Evolutionary conservation across 2,888 invertebrate species (phyloP).

Genomic region (Venustoraphidia nigricollis): DNA sequence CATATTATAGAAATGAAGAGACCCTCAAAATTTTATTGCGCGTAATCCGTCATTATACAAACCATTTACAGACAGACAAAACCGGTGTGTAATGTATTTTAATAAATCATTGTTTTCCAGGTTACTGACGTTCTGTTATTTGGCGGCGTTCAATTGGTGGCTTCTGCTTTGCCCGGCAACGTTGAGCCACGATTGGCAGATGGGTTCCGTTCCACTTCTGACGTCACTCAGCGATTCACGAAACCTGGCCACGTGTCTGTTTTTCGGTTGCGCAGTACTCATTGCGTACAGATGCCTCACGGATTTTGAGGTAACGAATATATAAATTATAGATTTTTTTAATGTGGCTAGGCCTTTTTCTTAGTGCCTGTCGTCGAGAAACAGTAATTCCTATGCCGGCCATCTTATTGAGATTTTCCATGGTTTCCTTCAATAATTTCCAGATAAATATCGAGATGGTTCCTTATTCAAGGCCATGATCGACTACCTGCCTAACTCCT

Average conservation of each 20-base stretch:
- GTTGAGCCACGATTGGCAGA: conserved; percentile 81
- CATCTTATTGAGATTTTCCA: too few relatives aligned
- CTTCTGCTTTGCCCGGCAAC: conserved; percentile 62
- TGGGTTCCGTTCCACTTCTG: conserved; percentile 70
- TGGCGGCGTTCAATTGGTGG: conserved; percentile 74
- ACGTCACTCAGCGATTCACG: conserved; percentile 53
- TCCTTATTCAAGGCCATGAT: too few relatives aligned
- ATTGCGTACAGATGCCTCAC: conserved; percentile 43
- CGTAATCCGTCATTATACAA: background rate
- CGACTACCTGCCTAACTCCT: too few relatives aligned
- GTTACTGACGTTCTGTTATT: conserved; percentile 64
- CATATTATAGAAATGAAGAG: too few relatives aligned
- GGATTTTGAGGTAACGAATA: conserved; percentile 48
- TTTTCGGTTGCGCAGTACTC: conserved; percentile 42
- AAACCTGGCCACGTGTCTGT: conserved; percentile 55
- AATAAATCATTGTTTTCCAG: conserved; percentile 31
- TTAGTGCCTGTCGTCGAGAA: too few relatives aligned
- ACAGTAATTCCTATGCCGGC: too few relatives aligned
- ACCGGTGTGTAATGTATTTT: too few relatives aligned
- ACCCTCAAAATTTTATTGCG: too few relatives aligned
- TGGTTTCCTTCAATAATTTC: too few relatives aligned
- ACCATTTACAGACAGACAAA: background rate
- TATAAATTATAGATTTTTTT: background rate
- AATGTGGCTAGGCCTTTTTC: too few relatives aligned
- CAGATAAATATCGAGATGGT: too few relatives aligned